Evolutionary conservation across 2,888 invertebrate species (phyloP).

Genomic region (Lomographa bimaculata): DNA sequence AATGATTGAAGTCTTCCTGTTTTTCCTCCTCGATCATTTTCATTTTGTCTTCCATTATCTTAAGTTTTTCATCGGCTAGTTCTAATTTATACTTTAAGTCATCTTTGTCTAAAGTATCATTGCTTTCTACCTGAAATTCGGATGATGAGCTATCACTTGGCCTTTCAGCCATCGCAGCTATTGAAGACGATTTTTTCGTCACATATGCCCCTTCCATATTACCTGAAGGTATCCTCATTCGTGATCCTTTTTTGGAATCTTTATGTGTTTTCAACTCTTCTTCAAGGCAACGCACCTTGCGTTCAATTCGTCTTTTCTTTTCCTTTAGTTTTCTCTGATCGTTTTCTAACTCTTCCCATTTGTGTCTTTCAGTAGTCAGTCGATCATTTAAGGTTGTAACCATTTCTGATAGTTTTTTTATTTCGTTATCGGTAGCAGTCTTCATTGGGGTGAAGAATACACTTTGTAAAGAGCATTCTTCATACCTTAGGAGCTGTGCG

Average conservation of each 20-base stretch:
- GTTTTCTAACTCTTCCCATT: constrained; percentile 83
- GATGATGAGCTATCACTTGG: constrained; percentile 54
- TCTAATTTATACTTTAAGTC: constrained; percentile 79
- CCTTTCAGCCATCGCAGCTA: constrained; percentile 48
- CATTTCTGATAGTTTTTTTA: constrained; percentile 83
- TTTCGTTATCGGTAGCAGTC: constrained; percentile 85
- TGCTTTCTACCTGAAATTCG: constrained; percentile 50
- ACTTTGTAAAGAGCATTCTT: constrained; percentile 75
- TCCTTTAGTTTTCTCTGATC: constrained; percentile 82
- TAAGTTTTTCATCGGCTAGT: constrained; percentile 86
- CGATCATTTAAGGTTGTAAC: constrained; percentile 82
- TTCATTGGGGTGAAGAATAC: constrained; percentile 79
- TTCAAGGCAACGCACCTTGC: constrained; percentile 50
- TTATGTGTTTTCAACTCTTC: constrained; percentile 52
- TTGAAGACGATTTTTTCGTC: constrained; percentile 54
- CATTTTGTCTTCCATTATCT: constrained; percentile 85
- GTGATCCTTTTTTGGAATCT: constrained; percentile 58
- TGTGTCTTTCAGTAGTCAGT: constrained; percentile 83
- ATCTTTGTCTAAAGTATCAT: constrained; percentile 63
- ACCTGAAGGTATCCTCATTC: constrained; percentile 48
- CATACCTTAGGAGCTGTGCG: constrained; percentile 68
- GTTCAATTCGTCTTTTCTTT: constrained; percentile 64
- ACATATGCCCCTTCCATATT: constrained; percentile 26
- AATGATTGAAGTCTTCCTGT: constrained; percentile 79
- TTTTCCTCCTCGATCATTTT: constrained; percentile 86